phyloP scores from a whole-genome alignment of 1,140 invertebrate species.

The Zaprionus nigranus region DNA sequence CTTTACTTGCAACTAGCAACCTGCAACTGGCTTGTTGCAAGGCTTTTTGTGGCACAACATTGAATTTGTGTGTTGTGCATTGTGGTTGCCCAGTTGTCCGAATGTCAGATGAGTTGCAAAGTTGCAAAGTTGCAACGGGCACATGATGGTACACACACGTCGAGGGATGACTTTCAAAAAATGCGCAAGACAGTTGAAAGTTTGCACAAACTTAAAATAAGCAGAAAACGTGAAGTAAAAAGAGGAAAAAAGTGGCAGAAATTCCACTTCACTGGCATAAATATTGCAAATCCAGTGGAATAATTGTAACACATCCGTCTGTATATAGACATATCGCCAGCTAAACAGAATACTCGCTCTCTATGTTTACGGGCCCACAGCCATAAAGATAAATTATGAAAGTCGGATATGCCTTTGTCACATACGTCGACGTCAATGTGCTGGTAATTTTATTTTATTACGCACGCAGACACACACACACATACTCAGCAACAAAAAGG shows the following conservation, averaged over 20 bases:
- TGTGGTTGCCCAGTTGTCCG: slow-evolving; percentile 43
- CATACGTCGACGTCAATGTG: slow-evolving; percentile 44
- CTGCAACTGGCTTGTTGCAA: slow-evolving; percentile 25
- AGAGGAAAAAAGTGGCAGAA: not conserved
- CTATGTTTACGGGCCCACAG: not conserved
- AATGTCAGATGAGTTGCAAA: slow-evolving; percentile 5
- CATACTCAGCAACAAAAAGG: slow-evolving; percentile 15
- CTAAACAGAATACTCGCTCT: not conserved
- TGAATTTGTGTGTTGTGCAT: slow-evolving; percentile 30
- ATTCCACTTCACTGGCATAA: not conserved
- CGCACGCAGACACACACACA: not conserved
- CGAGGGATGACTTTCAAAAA: not conserved
- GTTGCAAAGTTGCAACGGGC: slow-evolving; percentile 4
- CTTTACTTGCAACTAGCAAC: slow-evolving; percentile 43
- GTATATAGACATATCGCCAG: not conserved
- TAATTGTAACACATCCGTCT: not conserved
- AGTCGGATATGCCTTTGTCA: slow-evolving; percentile 42
- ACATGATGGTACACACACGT: slow-evolving; percentile 1
- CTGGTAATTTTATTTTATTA: slow-evolving; percentile 77
- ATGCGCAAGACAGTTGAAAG: not conserved
- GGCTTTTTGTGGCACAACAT: slow-evolving; percentile 56
- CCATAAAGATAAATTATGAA: slow-evolving; percentile 67
- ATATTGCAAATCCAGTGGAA: not conserved
- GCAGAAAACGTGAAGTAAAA: not conserved
- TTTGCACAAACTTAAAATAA: slow-evolving; percentile 6